phyloP scores from a whole-genome alignment of 1,140 invertebrate species.

The Penaeus indicus region DNA sequence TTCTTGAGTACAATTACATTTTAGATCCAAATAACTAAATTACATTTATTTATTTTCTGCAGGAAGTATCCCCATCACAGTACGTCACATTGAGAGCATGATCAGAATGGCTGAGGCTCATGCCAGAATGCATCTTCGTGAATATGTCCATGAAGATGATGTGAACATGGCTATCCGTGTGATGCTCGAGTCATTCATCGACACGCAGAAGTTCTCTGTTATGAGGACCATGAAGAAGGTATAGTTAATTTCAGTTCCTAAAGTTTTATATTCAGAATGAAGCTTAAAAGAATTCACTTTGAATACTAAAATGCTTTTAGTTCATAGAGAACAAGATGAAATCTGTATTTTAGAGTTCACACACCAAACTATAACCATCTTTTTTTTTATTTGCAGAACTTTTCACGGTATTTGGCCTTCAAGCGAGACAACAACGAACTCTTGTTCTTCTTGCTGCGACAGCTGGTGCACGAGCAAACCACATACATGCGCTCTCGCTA shows the following conservation, averaged over 20 bases:
- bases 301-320: no score
- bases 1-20: no score
- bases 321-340: no score
- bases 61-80: constrained; percentile 97
- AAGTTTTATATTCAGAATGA: background rate
- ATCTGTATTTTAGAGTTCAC: background rate
- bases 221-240: constrained; percentile 96
- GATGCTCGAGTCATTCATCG: constrained; percentile 97
- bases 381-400: constrained; percentile 78
- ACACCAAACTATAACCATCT: background rate
- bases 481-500: constrained; percentile 88
- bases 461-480: constrained; percentile 92
- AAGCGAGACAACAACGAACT: constrained; percentile 97
- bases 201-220: constrained; percentile 98
- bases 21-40: background rate
- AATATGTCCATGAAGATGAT: constrained; percentile 94
- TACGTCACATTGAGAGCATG: constrained; percentile 98
- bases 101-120: constrained; percentile 97
- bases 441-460: constrained; percentile 93
- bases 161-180: constrained; percentile 97
- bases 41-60: constrained; percentile 44
- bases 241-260: constrained; percentile 65
- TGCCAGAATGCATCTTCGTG: constrained; percentile 94
- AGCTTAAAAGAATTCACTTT: background rate
- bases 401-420: constrained; percentile 93